A percentile compares a stretch with the other conserved stretches of the same genome.
Conservation (phyloP, 1,140 invertebrate species). For the Hyposmocoma kahamanoa region DNA sequence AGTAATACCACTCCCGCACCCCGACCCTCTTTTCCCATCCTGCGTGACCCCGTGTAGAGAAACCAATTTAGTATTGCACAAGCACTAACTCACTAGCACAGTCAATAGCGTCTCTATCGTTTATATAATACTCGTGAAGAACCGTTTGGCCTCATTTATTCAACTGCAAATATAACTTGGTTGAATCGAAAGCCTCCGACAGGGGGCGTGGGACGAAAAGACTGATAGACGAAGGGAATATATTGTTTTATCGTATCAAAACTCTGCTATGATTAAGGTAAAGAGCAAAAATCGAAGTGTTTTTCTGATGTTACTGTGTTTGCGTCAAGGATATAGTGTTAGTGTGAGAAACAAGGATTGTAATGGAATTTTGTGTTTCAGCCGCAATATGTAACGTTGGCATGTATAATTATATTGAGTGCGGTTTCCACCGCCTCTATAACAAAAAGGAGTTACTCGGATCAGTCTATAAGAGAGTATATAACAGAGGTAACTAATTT, state of each 20-base stretch:
- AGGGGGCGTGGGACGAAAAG: conserved; percentile 40
- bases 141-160: too few relatives aligned
- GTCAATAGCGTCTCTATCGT: too few relatives aligned
- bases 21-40: too few relatives aligned
- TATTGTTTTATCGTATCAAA: conserved; percentile 35
- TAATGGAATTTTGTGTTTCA: conserved; percentile 28
- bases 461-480: conserved; percentile 85
- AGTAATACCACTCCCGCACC: too few relatives aligned
- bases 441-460: conserved; percentile 81
- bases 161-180: too few relatives aligned
- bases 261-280: conserved; percentile 57
- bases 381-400: conserved; percentile 50
- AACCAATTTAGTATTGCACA: too few relatives aligned
- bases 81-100: too few relatives aligned
- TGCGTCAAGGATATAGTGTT: conserved; percentile 10
- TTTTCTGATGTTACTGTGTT: conserved; percentile 8
- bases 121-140: too few relatives aligned
- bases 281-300: conserved; percentile 7
- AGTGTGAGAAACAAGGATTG: conserved; percentile 19
- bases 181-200: conserved; percentile 33
- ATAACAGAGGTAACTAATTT: conserved; percentile 80
- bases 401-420: conserved; percentile 43
- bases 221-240: conserved; percentile 22
- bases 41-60: too few relatives aligned
- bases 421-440: conserved; percentile 48